Conservation (phyloP, 1,140 invertebrate species). For the Bombus terrestris region DNA sequence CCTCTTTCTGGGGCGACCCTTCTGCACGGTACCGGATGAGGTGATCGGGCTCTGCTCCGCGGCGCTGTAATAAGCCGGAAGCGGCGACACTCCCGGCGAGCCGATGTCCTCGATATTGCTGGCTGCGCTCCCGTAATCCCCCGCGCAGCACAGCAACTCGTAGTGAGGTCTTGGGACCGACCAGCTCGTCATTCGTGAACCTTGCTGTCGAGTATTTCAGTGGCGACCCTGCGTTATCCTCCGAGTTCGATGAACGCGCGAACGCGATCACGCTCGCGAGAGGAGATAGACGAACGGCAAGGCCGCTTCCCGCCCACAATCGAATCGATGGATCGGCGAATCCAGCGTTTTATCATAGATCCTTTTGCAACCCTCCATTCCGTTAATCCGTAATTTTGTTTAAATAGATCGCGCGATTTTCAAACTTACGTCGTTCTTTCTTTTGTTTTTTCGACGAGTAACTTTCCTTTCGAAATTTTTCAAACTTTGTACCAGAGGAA, state of each 20-base stretch:
- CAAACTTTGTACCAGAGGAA: no score
- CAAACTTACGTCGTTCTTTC: no score
- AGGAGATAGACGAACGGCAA: slow-evolving; percentile 43
- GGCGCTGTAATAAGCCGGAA: slow-evolving; percentile 84
- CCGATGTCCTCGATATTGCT: slow-evolving; percentile 84
- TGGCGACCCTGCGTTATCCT: slow-evolving; percentile 65
- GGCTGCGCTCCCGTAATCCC: slow-evolving; percentile 84
- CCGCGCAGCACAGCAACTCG: slow-evolving; percentile 84
- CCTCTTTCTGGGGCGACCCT: slow-evolving; percentile 92
- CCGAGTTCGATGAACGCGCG: slow-evolving; percentile 67
- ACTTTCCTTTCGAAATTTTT: no score
- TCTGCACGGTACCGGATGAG: slow-evolving; percentile 85
- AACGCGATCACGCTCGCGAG: slow-evolving; percentile 48
- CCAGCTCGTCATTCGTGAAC: slow-evolving; percentile 71
- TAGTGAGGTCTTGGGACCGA: slow-evolving; percentile 85
- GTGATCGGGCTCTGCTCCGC: slow-evolving; percentile 81
- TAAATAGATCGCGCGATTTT: no score
- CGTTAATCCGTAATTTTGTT: neutral
- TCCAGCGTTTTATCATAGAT: neutral
- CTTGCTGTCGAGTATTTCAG: slow-evolving; percentile 71
- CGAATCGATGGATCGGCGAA: slow-evolving; percentile 26
- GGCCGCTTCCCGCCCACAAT: slow-evolving; percentile 32
- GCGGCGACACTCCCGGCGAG: slow-evolving; percentile 83
- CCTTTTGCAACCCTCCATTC: neutral
- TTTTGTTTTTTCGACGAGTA: no score